Percentiles rank a stretch among this genome's conserved stretches.
These are phyloP conservation scores for Actenoides lindsayi DNA, from an alignment of 2,113 vertebrate genomes.

Conservation along the genomic window DNA sequence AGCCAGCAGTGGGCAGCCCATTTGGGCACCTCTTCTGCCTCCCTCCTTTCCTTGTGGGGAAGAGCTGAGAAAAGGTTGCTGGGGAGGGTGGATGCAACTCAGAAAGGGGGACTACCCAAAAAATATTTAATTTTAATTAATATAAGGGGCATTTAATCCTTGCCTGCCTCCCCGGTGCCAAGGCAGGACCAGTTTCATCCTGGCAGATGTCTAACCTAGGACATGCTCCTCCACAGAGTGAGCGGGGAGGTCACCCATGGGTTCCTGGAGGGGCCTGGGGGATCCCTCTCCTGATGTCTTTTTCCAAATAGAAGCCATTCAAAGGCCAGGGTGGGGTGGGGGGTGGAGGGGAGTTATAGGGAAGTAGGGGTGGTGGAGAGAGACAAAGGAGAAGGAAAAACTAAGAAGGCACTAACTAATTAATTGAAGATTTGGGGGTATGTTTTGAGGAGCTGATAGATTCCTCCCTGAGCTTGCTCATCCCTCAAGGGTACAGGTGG, in stretches of 20 bases:
- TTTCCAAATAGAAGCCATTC: not conserved
- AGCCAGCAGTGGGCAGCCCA: not conserved
- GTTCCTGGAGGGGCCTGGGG: not conserved
- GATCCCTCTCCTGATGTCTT: not conserved
- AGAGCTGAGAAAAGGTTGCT: accelerated
- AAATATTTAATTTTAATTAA: not conserved
- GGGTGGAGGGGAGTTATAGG: not conserved
- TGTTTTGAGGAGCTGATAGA: not conserved
- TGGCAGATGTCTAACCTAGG: not conserved
- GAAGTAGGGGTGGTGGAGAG: not conserved
- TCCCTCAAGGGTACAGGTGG: accelerated
- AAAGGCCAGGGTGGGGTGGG: not conserved
- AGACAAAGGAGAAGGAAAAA: not conserved
- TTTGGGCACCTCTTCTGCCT: not conserved
- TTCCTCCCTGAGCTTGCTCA: not conserved
- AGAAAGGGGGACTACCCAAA: accelerated
- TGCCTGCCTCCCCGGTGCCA: accelerated
- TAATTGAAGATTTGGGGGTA: not conserved
- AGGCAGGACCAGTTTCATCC: not conserved
- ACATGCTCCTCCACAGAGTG: not conserved
- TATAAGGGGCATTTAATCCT: not conserved
- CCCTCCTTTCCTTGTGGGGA: not conserved
- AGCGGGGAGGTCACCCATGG: not conserved
- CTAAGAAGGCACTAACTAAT: not conserved
- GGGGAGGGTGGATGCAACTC: not conserved